Conservation (phyloP, 1,140 invertebrate species). For the Liolophura sinensis region DNA sequence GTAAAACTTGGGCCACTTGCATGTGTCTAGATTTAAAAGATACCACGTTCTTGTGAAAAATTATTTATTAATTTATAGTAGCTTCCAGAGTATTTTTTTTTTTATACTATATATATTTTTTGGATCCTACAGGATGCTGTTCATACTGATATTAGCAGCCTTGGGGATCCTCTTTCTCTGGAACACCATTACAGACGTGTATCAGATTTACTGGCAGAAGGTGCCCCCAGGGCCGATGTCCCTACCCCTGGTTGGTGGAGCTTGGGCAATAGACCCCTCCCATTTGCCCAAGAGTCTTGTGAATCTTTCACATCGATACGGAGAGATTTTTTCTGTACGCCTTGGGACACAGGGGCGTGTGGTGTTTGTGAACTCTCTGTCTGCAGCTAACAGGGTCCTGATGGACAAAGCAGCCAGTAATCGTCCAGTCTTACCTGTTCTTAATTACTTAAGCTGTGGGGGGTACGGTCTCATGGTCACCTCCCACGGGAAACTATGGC, state of each 20-base stretch:
- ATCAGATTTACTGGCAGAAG: slow-evolving; percentile 2
- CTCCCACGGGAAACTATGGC: too few species aligned
- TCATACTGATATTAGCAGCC: too few species aligned
- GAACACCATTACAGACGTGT: slow-evolving; percentile 3
- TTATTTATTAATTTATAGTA: too few species aligned
- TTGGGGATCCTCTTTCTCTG: too few species aligned
- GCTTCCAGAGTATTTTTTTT: too few species aligned
- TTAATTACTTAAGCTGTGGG: slow-evolving; percentile 7
- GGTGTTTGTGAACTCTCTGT: slow-evolving; percentile 9
- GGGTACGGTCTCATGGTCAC: slow-evolving; percentile 2
- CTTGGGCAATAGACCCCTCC: slow-evolving; percentile 8
- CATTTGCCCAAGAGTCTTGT: slow-evolving; percentile 2
- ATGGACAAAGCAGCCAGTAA: slow-evolving; percentile 11
- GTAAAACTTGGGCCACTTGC: too few species aligned
- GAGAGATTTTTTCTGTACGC: slow-evolving; percentile 13
- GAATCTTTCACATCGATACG: slow-evolving; percentile 9
- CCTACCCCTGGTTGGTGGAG: slow-evolving; percentile 15
- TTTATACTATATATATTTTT: too few species aligned
- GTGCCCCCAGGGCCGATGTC: slow-evolving; percentile 16
- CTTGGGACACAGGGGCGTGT: slow-evolving; percentile 14
- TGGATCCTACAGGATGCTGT: too few species aligned
- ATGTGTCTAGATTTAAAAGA: too few species aligned
- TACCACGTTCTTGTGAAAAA: too few species aligned
- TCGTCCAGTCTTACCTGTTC: slow-evolving; percentile 12
- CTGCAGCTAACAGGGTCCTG: slow-evolving; percentile 4